These are phyloP conservation scores for Hylomyscus alleni DNA, from an alignment of 2,797 vertebrate species.

Conservation along the genomic window DNA sequence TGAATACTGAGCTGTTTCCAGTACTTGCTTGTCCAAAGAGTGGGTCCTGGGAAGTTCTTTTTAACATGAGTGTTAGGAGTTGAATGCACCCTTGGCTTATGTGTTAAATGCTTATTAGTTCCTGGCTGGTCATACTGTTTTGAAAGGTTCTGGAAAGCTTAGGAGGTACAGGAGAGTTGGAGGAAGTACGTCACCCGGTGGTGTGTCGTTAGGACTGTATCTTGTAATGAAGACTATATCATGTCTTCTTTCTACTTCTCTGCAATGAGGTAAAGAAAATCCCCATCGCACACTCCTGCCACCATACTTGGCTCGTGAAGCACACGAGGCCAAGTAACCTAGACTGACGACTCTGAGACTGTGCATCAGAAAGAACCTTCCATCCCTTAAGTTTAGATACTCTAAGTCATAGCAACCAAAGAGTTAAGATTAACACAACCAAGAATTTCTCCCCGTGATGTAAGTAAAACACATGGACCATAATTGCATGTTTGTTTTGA, in stretches of 20 bases:
- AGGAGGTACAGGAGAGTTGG: background rate
- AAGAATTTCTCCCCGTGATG: conserved; percentile 24
- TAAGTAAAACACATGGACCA: background rate
- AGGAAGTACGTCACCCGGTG: background rate
- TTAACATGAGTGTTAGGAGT: background rate
- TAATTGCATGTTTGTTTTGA: background rate
- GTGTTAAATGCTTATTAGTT: background rate
- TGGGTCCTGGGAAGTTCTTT: background rate
- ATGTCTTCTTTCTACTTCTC: background rate
- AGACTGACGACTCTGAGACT: background rate
- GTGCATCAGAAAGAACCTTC: background rate
- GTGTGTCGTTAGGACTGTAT: background rate
- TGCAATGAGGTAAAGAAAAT: background rate
- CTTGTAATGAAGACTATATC: background rate
- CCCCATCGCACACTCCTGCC: too few relatives aligned
- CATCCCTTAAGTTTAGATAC: background rate
- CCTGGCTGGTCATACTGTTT: background rate
- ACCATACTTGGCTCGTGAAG: background rate
- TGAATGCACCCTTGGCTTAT: background rate
- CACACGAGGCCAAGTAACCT: background rate
- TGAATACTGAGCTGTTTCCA: conserved; percentile 42
- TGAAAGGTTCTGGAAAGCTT: background rate
- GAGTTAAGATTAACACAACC: background rate
- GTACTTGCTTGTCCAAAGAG: conserved; percentile 60
- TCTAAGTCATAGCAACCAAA: background rate